phyloP scores from a whole-genome alignment of 2,797 vertebrate species.

The Pseudochaenichthys georgianus region DNA sequence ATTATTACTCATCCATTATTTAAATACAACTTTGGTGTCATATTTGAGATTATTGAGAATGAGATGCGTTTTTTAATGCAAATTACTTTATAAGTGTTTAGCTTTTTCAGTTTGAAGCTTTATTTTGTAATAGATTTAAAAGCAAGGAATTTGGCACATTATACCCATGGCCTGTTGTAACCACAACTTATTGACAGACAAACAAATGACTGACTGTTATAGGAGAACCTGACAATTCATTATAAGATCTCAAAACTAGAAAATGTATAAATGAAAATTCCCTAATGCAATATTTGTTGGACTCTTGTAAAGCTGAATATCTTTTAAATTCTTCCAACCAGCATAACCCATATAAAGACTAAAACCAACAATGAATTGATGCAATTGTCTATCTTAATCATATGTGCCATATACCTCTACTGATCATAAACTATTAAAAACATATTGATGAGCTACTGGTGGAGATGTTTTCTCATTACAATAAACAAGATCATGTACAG shows the following conservation, averaged over 20 bases:
- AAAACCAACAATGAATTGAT: neutral
- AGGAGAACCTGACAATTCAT: slow-evolving; percentile 1
- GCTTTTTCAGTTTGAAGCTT: neutral
- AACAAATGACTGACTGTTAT: slow-evolving; percentile 5
- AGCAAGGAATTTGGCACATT: neutral
- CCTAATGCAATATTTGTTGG: too few species aligned
- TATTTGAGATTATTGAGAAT: slow-evolving; percentile 3
- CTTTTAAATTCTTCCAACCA: neutral
- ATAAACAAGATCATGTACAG: too few species aligned
- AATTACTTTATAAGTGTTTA: neutral
- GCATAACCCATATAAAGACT: neutral
- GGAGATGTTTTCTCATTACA: neutral
- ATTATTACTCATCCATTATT: slow-evolving; percentile 5
- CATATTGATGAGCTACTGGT: neutral
- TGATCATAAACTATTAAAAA: neutral
- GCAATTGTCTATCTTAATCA: neutral
- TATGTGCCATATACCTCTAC: neutral
- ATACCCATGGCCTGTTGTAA: neutral
- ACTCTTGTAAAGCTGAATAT: neutral
- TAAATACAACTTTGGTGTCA: neutral
- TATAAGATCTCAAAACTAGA: neutral
- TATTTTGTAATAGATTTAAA: neutral
- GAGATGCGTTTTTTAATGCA: neutral
- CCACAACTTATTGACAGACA: neutral
- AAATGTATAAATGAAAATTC: neutral